Evolutionary conservation across 1,140 invertebrate species (phyloP).

Genomic region (Philopotamus ludificatus): DNA sequence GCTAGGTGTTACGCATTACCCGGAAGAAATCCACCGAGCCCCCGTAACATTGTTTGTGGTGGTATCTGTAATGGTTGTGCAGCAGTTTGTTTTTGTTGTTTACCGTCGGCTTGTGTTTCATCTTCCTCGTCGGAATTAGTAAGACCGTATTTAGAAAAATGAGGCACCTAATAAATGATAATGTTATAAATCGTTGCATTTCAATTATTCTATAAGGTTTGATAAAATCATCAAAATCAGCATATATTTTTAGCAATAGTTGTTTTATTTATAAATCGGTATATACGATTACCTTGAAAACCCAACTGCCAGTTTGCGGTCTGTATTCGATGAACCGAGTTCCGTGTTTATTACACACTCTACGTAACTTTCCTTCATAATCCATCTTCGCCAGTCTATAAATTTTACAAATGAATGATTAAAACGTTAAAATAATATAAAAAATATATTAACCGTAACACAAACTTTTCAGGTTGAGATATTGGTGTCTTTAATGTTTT

Average conservation of each 20-base stretch:
- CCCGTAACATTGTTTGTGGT: background rate
- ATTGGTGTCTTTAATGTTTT: constrained; percentile 80
- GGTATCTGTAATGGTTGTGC: background rate
- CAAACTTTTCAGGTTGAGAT: constrained; percentile 70
- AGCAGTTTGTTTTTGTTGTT: background rate
- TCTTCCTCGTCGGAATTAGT: constrained; percentile 88
- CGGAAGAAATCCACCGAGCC: constrained; percentile 18
- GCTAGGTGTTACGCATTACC: background rate
- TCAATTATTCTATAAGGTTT: background rate
- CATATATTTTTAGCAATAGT: too few species aligned
- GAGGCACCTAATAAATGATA: constrained; percentile 70
- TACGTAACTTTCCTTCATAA: constrained; percentile 83
- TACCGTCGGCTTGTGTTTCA: constrained; percentile 45
- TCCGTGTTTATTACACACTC: constrained; percentile 80
- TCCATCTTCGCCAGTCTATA: constrained; percentile 70
- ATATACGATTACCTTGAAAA: constrained; percentile 63
- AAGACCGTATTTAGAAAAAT: constrained; percentile 96
- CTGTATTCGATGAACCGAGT: constrained; percentile 93
- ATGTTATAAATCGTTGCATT: constrained; percentile 16
- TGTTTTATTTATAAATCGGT: too few species aligned
- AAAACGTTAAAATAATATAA: background rate
- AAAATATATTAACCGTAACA: background rate
- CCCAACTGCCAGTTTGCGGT: constrained; percentile 95
- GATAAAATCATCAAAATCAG: constrained; percentile 21
- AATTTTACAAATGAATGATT: background rate